Conservation (phyloP, 2,888 invertebrate species). For the Trachelus stipa region DNA sequence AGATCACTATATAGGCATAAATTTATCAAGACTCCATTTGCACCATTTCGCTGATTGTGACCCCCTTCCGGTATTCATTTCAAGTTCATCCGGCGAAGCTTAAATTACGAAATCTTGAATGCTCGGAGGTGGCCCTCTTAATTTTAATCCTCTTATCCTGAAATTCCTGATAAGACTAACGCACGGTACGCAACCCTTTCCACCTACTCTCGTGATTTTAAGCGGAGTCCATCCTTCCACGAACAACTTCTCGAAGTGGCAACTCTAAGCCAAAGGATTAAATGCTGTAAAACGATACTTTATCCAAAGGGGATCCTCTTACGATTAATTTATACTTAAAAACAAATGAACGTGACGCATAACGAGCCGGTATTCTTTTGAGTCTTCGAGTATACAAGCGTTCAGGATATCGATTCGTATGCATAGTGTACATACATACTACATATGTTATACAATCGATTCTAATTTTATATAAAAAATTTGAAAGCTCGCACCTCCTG, state of each 20-base stretch:
- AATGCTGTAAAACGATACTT: constrained; percentile 1
- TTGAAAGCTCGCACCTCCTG: too few species aligned
- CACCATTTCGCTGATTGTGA: too few species aligned
- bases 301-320: background rate
- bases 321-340: background rate
- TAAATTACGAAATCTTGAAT: constrained; percentile 32
- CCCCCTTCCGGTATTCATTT: too few species aligned
- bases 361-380: too few species aligned
- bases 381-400: too few species aligned
- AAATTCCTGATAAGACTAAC: constrained; percentile 36
- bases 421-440: too few species aligned
- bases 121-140: constrained; percentile 37
- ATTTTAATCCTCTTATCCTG: constrained; percentile 51
- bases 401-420: too few species aligned
- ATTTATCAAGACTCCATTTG: too few species aligned
- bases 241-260: background rate
- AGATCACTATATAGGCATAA: too few species aligned
- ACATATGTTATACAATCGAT: too few species aligned
- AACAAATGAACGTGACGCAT: background rate
- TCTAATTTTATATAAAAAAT: too few species aligned
- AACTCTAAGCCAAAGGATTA: constrained; percentile 1
- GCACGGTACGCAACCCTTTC: background rate
- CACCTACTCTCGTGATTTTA: background rate
- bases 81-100: constrained; percentile 25
- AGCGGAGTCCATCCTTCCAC: too few species aligned